Evolutionary conservation across 2,797 vertebrate genomes (phyloP), one percentile per base, ranked within the genome.

Genomic region (Aldrovandia affinis): DNA sequence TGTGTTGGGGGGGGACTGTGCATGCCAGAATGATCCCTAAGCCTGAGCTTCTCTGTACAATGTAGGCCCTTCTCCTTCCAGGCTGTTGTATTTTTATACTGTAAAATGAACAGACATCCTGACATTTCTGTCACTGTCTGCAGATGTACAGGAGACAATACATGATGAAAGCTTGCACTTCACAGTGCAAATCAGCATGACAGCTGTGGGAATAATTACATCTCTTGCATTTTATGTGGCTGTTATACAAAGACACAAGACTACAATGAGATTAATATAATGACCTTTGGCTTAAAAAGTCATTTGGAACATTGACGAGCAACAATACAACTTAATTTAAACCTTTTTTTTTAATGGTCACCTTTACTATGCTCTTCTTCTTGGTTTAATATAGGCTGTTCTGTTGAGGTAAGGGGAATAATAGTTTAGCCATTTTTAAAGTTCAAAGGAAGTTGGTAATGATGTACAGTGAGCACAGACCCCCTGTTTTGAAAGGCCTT

Each of bases 81-180:
- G 54, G 88, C 86, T 84, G 86, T 88, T 87, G 89, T 73, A 89
- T 89, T 90, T 88, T 92, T 90, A 88, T 85, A 86, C 88, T 84
- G 91, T 86, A 89, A 91, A 86, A 90, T 84, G 86, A 93, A 92
- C 89, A 91, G 91, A 93, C 93, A 92, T 88, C 52, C 85, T 94
- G 93, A 93, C 93, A 93, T 94, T 93, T 94, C 89, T 89, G 89
- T 93, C 90, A 89, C 84, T 85, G 89, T 89, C 92, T 85, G 85
- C 90, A 85, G 90, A 89, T 86, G 81, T 22, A n/a, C 85, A 70
- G 87, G 89, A 86, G 85, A 85, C 85, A 75, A 85, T 85, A 89
- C 86, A 84, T 63, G 88, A 87, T 84, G 86, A 90, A 89, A 68
- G 1, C 22, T 22, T n/a, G 12, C 22, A 15, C 15, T 15, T 57